These are phyloP conservation scores for Smutsia gigantea DNA, from an alignment of 2,797 vertebrate genomes.

Conservation along the genomic window DNA sequence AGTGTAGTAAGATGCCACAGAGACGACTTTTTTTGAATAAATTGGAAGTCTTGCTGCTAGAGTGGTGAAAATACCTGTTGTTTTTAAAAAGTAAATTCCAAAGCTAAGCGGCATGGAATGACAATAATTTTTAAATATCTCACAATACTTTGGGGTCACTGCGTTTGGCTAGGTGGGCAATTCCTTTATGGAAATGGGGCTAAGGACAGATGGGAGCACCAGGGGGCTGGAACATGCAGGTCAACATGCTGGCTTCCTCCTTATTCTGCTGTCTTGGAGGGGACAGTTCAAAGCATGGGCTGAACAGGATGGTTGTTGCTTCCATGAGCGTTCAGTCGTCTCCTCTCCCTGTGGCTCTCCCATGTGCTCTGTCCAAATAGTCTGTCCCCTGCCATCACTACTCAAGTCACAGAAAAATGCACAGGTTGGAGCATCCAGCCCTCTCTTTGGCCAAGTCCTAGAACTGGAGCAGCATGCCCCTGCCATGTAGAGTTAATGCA, in stretches of 20 bases:
- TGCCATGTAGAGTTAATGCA: background rate
- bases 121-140: background rate
- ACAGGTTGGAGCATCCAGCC: background rate
- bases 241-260: no score
- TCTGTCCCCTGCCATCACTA: background rate
- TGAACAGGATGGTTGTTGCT: rapidly evolving
- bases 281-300: background rate
- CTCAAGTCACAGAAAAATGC: background rate
- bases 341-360: background rate
- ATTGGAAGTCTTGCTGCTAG: background rate
- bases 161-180: background rate
- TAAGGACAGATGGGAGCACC: background rate
- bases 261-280: background rate
- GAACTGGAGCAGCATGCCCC: background rate
- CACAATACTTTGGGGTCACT: background rate
- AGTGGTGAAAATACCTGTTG: background rate
- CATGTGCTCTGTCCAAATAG: background rate
- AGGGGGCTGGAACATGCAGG: no score
- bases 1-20: no score
- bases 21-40: background rate
- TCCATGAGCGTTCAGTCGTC: background rate
- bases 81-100: background rate
- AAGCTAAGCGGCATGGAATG: no score
- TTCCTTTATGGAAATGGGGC: background rate
- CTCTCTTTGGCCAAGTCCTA: background rate